A percentile compares a stretch with the other conserved stretches of the same genome.
These are phyloP conservation scores for Bradypus variegatus DNA, from an alignment of 2,797 vertebrate genomes.

Conservation along the genomic window DNA sequence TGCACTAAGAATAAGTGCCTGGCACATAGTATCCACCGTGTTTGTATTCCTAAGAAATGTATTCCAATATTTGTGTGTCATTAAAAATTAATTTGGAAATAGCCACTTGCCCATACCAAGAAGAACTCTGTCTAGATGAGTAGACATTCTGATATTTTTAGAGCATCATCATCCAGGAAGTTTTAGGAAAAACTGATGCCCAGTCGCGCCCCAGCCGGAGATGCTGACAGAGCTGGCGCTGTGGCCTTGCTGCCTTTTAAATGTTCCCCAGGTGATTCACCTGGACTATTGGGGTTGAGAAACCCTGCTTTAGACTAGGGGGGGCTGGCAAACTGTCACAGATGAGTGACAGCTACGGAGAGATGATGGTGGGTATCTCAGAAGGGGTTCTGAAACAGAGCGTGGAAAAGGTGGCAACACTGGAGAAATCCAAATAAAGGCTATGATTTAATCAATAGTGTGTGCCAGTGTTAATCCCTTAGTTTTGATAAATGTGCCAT, in stretches of 20 bases:
- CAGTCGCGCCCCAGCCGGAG: not conserved
- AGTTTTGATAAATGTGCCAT: not conserved
- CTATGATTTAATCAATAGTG: not conserved
- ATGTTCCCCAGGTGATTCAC: not conserved
- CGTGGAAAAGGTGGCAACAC: not conserved
- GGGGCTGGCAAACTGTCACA: not conserved
- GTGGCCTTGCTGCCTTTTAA: not conserved
- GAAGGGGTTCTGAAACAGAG: not conserved
- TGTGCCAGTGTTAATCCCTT: not conserved
- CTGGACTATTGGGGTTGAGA: not conserved
- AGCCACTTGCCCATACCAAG: not conserved
- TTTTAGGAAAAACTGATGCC: not conserved
- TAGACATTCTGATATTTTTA: not conserved
- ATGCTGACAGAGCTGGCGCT: not conserved
- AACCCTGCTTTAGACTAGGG: not conserved
- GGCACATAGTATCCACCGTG: not conserved
- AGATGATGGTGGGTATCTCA: not conserved
- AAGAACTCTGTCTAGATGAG: not conserved
- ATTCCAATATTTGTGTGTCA: slow-evolving; percentile 21
- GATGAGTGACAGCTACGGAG: not conserved
- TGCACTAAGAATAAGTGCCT: too few species aligned
- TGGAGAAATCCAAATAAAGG: not conserved
- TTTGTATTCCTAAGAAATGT: not conserved
- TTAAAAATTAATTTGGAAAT: slow-evolving; percentile 36
- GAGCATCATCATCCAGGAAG: not conserved